Conservation (phyloP, 2,888 invertebrate genomes). For the Cryptus viduatorius region DNA sequence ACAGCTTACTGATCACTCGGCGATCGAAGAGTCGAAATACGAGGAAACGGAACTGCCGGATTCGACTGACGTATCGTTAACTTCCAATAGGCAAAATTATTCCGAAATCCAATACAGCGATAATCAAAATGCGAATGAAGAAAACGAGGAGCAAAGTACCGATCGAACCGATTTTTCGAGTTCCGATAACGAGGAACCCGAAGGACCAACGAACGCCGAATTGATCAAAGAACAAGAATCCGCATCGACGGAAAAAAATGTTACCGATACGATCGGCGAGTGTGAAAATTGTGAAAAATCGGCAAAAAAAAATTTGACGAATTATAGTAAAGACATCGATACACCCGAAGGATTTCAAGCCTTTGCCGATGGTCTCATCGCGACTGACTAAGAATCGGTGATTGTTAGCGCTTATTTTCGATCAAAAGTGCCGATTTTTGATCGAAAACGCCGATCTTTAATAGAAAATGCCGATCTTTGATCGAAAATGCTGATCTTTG, state of each 20-base stretch:
- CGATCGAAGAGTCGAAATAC: constrained; percentile 74
- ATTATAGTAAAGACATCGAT: constrained; percentile 73
- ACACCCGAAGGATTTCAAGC: constrained; percentile 78
- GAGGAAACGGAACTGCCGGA: constrained; percentile 64
- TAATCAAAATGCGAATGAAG: constrained; percentile 20
- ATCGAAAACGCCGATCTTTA: too few relatives aligned
- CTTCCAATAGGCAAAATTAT: constrained; percentile 73
- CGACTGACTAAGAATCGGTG: constrained; percentile 69
- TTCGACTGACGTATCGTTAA: constrained; percentile 52
- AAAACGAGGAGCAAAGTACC: constrained; percentile 46
- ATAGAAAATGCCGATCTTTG: too few relatives aligned
- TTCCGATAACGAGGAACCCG: constrained; percentile 13
- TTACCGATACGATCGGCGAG: constrained; percentile 22
- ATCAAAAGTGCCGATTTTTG: too few relatives aligned
- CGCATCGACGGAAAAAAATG: constrained; percentile 35
- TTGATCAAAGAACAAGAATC: constrained; percentile 66
- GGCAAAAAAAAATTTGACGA: constrained; percentile 39
- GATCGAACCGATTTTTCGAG: neutral
- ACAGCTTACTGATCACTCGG: constrained; percentile 77
- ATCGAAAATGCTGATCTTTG: too few relatives aligned
- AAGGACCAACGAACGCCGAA: constrained; percentile 65
- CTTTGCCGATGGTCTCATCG: constrained; percentile 77
- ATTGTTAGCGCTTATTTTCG: neutral
- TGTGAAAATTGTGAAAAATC: constrained; percentile 49
- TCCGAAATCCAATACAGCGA: constrained; percentile 64